A percentile compares a stretch with the other conserved stretches of the same genome.
These are phyloP conservation scores for Periophthalmus magnuspinnatus DNA, from an alignment of 2,797 vertebrate genomes.

Conservation along the genomic window DNA sequence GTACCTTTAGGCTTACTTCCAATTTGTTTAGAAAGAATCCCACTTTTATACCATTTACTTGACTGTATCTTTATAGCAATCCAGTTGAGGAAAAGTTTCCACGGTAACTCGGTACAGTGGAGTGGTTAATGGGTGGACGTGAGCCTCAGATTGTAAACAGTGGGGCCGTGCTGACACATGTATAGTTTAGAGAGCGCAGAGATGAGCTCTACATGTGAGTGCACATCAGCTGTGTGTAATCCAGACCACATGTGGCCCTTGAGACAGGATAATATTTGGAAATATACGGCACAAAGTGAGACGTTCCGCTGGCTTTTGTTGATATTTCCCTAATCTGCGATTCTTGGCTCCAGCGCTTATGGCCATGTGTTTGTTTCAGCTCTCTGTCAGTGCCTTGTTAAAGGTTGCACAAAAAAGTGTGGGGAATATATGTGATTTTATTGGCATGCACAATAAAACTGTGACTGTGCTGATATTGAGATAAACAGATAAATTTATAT, in stretches of 20 bases:
- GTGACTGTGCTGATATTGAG: no score
- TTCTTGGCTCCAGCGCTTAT: constrained; percentile 30
- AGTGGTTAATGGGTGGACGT: constrained; percentile 59
- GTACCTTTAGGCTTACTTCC: background rate
- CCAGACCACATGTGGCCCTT: constrained; percentile 65
- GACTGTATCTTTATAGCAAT: constrained; percentile 25
- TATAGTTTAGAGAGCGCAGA: constrained; percentile 57
- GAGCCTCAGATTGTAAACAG: constrained; percentile 63
- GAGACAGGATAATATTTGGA: constrained; percentile 63
- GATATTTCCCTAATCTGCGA: constrained; percentile 48
- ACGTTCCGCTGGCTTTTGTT: constrained; percentile 46
- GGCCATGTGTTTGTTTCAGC: constrained; percentile 15
- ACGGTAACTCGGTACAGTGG: constrained; percentile 39
- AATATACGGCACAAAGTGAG: constrained; percentile 45
- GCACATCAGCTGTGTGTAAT: constrained; percentile 62
- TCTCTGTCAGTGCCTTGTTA: constrained; percentile 4
- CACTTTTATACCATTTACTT: constrained; percentile 16
- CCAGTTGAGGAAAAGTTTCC: constrained; percentile 42
- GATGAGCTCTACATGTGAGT: constrained; percentile 46
- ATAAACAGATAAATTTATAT: no score
- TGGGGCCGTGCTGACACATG: constrained; percentile 57
- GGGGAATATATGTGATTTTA: no score
- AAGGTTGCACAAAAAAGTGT: background rate
- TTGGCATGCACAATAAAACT: no score
- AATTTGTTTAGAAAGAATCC: constrained; percentile 51